Percentiles rank a stretch among this genome's conserved stretches.
Conservation (phyloP, 2,797 vertebrate genomes). For the Darevskia mixta region DNA sequence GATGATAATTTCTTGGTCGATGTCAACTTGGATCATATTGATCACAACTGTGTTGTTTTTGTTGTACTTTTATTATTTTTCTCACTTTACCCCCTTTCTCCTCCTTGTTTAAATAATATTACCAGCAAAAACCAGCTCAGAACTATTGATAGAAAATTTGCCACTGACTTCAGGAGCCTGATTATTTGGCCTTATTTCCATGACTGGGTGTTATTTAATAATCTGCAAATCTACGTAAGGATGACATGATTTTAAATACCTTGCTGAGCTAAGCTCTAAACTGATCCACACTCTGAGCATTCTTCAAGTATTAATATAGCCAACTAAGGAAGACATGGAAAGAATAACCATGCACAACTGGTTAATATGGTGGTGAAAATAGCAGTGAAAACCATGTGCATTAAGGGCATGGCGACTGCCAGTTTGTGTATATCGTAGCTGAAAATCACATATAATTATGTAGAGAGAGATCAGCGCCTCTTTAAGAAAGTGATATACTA, state of each 20-base stretch:
- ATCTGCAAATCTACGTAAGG: not conserved
- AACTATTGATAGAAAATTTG: not conserved
- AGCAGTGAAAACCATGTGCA: not conserved
- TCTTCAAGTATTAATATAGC: not conserved
- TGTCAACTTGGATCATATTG: not conserved
- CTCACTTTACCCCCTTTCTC: not conserved
- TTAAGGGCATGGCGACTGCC: not conserved
- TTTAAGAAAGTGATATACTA: not conserved
- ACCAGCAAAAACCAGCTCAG: not conserved
- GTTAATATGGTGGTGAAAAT: not conserved
- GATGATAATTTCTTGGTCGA: not conserved
- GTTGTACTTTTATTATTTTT: not conserved
- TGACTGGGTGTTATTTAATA: not conserved
- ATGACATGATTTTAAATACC: conserved; percentile 1
- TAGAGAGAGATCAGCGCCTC: not conserved
- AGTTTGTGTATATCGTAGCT: not conserved
- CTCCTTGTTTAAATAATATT: not conserved
- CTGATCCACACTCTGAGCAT: not conserved
- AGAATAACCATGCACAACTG: not conserved
- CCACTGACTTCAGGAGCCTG: not conserved
- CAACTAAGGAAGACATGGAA: not conserved
- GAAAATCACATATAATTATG: not conserved
- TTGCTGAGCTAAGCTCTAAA: not conserved
- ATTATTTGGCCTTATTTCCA: not conserved
- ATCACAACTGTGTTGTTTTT: not conserved